phyloP scores from a whole-genome alignment of 23 tunicate species.

The Corella eumyota region DNA sequence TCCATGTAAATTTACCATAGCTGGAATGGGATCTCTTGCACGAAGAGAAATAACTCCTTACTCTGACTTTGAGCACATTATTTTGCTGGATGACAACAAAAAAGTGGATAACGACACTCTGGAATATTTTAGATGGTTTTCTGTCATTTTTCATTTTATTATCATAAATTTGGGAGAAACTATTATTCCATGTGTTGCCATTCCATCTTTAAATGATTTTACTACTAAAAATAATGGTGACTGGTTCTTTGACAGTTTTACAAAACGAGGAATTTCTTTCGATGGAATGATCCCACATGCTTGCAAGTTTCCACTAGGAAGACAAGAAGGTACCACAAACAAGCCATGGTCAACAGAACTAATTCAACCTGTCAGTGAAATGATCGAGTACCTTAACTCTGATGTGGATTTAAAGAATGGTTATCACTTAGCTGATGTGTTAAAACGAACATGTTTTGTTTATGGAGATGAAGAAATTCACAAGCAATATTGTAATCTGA shows the following conservation, averaged over 20 bases:
- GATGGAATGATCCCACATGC: conserved; percentile 54
- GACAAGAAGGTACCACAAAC: conserved; percentile 6
- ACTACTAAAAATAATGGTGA: not conserved
- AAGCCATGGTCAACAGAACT: conserved; percentile 20
- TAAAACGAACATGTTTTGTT: conserved; percentile 34
- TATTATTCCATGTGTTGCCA: conserved; percentile 18
- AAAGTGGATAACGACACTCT: too few species aligned
- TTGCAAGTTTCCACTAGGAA: conserved; percentile 34
- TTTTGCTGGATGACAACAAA: conserved; percentile 26
- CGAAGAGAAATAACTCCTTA: conserved; percentile 23
- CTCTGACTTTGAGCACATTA: conserved; percentile 38
- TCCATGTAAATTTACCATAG: conserved; percentile 22
- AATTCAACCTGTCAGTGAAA: conserved; percentile 19
- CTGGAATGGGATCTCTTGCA: conserved; percentile 43
- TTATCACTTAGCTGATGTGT: conserved; percentile 23
- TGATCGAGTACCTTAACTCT: conserved; percentile 17
- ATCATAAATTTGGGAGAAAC: conserved; percentile 38
- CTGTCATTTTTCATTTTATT: conserved; percentile 19
- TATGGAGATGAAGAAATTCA: conserved; percentile 18
- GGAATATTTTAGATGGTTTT: conserved; percentile 46
- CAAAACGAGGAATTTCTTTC: conserved; percentile 25
- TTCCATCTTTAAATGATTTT: conserved; percentile 12
- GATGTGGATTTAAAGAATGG: conserved; percentile 29
- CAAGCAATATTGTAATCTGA: too few species aligned
- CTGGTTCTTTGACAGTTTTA: conserved; percentile 33